Percentiles rank a stretch among this genome's conserved stretches.
Evolutionary conservation across 2,888 invertebrate species (phyloP).

Genomic region (Sclerodermus sp.): DNA sequence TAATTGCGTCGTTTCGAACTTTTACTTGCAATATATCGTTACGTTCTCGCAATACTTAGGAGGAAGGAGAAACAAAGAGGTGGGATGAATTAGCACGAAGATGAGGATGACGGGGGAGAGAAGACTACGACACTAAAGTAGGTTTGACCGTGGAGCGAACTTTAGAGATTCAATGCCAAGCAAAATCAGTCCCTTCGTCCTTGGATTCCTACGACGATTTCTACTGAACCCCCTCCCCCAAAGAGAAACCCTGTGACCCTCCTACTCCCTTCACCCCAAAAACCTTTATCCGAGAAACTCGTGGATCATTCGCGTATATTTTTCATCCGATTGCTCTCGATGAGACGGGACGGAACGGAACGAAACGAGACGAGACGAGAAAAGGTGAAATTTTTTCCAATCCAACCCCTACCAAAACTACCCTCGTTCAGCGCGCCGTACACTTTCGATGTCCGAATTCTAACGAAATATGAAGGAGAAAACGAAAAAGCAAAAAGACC

Average conservation of each 20-base stretch:
- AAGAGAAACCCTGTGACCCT: neutral
- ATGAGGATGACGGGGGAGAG: constrained; percentile 38
- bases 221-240: constrained; percentile 4
- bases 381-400: too few relatives aligned
- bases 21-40: constrained; percentile 58
- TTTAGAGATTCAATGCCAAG: constrained; percentile 24
- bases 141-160: constrained; percentile 33
- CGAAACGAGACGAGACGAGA: too few relatives aligned
- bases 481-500: too few relatives aligned
- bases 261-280: constrained; percentile 4
- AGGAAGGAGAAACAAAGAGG: constrained; percentile 36
- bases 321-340: constrained; percentile 41
- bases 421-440: too few relatives aligned
- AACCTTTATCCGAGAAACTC: constrained; percentile 18
- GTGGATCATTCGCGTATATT: constrained; percentile 17
- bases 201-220: too few relatives aligned
- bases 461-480: too few relatives aligned
- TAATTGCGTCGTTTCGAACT: constrained; percentile 51
- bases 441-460: too few relatives aligned
- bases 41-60: constrained; percentile 58
- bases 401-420: too few relatives aligned
- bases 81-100: constrained; percentile 35
- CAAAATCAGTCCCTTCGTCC: constrained; percentile 14
- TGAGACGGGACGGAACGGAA: constrained; percentile 13
- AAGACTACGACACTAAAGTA: constrained; percentile 21